Base-by-base conservation (phyloP, 30 jellyfish, hydroid and myxozoan species). In the Aurelia coerulea region DNA sequence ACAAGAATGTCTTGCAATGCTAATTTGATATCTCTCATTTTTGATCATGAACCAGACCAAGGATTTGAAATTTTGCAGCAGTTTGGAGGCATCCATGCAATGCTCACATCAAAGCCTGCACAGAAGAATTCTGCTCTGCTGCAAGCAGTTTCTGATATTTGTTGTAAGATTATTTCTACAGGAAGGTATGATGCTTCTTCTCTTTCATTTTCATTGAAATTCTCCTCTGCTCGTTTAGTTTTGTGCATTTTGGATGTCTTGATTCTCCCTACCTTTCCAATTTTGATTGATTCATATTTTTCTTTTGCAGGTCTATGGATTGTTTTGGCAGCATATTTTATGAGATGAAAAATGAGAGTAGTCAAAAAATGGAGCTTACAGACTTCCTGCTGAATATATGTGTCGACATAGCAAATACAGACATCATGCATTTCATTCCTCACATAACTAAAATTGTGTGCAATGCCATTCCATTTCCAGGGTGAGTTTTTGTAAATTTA, bases 31-130 rank as follows among this genome's bases (percentile, higher is more conserved):
- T 39, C 35, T 42, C 89, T 62, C 41, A 39, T 65, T 51, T 51
- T 79, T 65, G 74, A 64, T 2, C 29, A 33, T 9, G 62, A 19
- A 7, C 72, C 33, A 14, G 60, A 15, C 7, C 52, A 37, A 4
- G 71, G 80, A 5, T 46, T 70, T 56, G 71, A 34, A 41, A 62
- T 79, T 34, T 10, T 79, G 80, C 52, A 1, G 13, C 33, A 42
- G 18, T 34, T 65, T 79, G 89, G 89, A 62, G 89, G 89, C 49
- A 7, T 79, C 32, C 35, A 17, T 60, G 56, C 68, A 8, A 62
- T 42, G 46, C 51, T 79, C 15, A 2, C 51, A 65, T 9, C n/a
- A 37, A 15, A 46, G 19, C 46, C 49, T 16, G 17, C 31, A 13
- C 33, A 42, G 41, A 63, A 23, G 2, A 29, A 50, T 16, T 33